phyloP scores from a whole-genome alignment of 30 jellyfish, hydroid and myxozoan genomes.

The Aurelia sp. region DNA sequence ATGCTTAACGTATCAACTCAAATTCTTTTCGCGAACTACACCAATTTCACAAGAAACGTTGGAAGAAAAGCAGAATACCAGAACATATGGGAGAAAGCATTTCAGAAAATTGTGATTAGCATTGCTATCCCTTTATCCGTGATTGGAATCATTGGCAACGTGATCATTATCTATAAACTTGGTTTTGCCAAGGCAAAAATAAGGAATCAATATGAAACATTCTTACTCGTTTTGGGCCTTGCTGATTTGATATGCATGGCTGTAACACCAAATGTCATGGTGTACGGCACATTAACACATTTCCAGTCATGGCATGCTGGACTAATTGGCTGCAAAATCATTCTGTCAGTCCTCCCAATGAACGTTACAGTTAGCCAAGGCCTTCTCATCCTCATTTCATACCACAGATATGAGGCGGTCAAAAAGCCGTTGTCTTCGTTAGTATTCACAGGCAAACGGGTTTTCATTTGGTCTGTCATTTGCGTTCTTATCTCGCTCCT shows the following conservation, averaged over 20 bases:
- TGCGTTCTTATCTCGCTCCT: constrained; percentile 2
- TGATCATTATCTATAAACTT: constrained; percentile 20
- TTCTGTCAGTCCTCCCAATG: constrained; percentile 47
- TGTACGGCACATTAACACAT: constrained; percentile 38
- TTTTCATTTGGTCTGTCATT: not conserved
- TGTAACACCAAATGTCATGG: constrained; percentile 25
- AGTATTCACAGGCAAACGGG: not conserved
- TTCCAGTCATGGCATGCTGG: constrained; percentile 50
- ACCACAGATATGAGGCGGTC: constrained; percentile 39
- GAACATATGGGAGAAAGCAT: constrained; percentile 1
- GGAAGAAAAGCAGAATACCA: no score
- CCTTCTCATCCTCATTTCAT: constrained; percentile 20
- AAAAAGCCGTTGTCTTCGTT: constrained; percentile 12
- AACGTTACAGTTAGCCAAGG: constrained; percentile 55
- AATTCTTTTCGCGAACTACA: no score
- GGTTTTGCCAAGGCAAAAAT: constrained; percentile 19
- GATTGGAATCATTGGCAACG: constrained; percentile 41
- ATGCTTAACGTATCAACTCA: no score
- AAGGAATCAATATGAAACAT: constrained; percentile 25
- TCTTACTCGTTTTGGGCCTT: constrained; percentile 27
- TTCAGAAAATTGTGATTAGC: not conserved
- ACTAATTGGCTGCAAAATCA: constrained; percentile 42
- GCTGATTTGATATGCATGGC: constrained; percentile 56
- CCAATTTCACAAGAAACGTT: no score
- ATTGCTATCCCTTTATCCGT: constrained; percentile 15